Percentiles rank a stretch among this genome's conserved stretches.
Conservation (phyloP, 2,113 vertebrate genomes). For the Cochlearius cochlearius region DNA sequence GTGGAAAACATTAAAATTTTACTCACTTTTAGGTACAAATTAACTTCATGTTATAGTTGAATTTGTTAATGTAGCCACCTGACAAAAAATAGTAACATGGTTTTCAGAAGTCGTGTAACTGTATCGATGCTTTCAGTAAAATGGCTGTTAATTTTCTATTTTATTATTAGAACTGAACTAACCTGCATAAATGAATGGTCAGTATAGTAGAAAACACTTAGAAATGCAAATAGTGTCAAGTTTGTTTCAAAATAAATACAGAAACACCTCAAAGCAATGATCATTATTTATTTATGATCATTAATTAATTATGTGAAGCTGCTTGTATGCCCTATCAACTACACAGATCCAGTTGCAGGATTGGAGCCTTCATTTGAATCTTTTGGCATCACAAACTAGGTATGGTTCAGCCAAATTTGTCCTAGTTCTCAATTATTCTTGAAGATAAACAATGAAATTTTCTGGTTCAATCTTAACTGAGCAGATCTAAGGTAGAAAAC, state of each 20-base stretch:
- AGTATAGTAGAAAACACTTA: background rate
- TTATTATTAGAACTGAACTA: background rate
- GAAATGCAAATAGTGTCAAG: background rate
- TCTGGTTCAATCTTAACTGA: background rate
- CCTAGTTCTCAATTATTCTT: background rate
- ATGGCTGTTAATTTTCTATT: background rate
- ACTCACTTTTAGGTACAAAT: background rate
- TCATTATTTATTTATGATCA: slow-evolving; percentile 37
- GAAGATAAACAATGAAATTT: background rate
- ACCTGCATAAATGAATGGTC: background rate
- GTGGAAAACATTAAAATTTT: background rate
- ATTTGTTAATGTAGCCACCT: background rate
- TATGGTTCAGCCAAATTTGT: slow-evolving; percentile 21
- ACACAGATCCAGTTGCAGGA: slow-evolving; percentile 50
- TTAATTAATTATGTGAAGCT: slow-evolving; percentile 9
- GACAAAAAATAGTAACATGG: background rate
- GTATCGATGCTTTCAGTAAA: background rate
- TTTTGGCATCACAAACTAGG: slow-evolving; percentile 27
- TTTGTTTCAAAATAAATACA: background rate
- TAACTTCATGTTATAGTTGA: background rate
- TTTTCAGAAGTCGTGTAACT: background rate
- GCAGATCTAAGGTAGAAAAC: background rate
- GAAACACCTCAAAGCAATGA: background rate
- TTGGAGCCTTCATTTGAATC: slow-evolving; percentile 56
- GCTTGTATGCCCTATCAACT: slow-evolving; percentile 34